Evolutionary conservation across 1,140 invertebrate genomes (phyloP), one percentile per base, ranked within the genome.

Genomic region (Dendroctonus ponderosae): DNA sequence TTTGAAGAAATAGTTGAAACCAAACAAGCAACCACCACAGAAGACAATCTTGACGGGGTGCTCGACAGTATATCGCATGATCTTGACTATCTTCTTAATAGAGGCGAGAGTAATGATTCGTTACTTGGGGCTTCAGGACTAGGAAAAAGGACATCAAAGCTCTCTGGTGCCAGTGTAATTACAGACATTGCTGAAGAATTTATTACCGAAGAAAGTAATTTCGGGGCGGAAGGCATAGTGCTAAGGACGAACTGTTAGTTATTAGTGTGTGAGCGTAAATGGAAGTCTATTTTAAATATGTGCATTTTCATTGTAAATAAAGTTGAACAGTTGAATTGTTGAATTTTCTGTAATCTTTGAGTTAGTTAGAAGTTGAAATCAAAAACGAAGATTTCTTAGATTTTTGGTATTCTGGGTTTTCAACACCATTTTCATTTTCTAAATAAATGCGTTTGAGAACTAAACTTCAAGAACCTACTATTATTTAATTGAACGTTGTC

Each of bases 1-100:
- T 56, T 43, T 5, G 62, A 70, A 60, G 43, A 61, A 5, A 40
- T 15, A 7, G 43, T 11, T 46, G 43, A 46, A 46, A 46, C 43
- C 12, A 46, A 12, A 12, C 43, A 40, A 26, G 12, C 26, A 1
- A n/a, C 14, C 7, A 43, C 60, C 41, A 48, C 39, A 46, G 54
- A 62, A 7, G 74, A 76, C 62, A 75, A 75, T 58, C 62, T 78
- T 9, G 75, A 76, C 56, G 75, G 73, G 6, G 75, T 78, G 62
- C 67, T 78, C 64, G 74, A 75, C 54, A 74, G 75, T 64, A 78
- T 78, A 50, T 72, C 72, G 41, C 76, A 76, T 41, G 76, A 78
- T 70, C 62, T 78, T 7, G 74, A 78, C 53, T 78, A 77, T 64
- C 66, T 78, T 59, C 67, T 78, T 46, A 77, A 78, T 49, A 69